Percentiles rank a stretch among this genome's conserved stretches.
Conservation (phyloP, 2,888 invertebrate genomes). For the Lymantria dispar region DNA sequence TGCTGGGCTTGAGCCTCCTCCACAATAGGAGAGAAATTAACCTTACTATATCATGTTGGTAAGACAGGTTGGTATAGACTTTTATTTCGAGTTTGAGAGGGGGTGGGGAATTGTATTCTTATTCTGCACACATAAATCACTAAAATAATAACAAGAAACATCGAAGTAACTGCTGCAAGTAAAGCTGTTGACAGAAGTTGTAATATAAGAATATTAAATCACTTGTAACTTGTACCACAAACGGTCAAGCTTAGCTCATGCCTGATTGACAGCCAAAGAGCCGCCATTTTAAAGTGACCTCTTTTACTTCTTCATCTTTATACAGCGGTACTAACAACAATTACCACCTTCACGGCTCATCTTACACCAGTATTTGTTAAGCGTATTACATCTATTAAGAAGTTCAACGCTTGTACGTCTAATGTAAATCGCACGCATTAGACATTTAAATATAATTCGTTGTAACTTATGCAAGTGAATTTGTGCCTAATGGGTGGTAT, state of each 20-base stretch:
- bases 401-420: conserved; percentile 54
- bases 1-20: too few relatives aligned
- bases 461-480: conserved; percentile 65
- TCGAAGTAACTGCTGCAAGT: too few relatives aligned
- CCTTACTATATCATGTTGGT: too few relatives aligned
- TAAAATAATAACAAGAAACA: too few relatives aligned
- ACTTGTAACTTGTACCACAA: conserved; percentile 41
- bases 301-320: conserved; percentile 17
- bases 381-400: conserved; percentile 67
- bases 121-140: too few relatives aligned
- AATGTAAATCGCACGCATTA: conserved; percentile 66
- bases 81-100: too few relatives aligned
- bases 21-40: too few relatives aligned
- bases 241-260: conserved; percentile 50
- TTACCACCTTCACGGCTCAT: conserved; percentile 30
- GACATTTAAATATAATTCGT: conserved; percentile 70
- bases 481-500: conserved; percentile 51
- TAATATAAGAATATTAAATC: neutral
- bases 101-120: too few relatives aligned
- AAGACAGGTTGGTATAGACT: too few relatives aligned
- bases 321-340: conserved; percentile 9
- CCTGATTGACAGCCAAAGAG: conserved; percentile 69
- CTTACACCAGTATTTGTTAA: conserved; percentile 43
- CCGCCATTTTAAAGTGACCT: conserved; percentile 48
- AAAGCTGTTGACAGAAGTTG: too few relatives aligned